Base-by-base conservation (phyloP, 2,113 vertebrate genomes). In the Chlorodrepanis virens region DNA sequence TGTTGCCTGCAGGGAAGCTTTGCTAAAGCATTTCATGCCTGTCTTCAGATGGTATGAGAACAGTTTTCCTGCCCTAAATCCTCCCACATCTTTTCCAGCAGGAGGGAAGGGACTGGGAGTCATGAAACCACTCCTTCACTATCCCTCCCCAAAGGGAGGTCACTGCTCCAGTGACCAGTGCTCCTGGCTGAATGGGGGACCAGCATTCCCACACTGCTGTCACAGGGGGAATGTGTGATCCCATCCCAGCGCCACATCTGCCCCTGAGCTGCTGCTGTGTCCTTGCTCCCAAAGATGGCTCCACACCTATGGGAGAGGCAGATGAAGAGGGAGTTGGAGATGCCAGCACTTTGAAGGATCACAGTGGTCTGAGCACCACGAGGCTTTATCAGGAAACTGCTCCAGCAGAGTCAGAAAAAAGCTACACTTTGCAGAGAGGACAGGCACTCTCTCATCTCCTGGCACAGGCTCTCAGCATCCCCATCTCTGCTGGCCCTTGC, bases 21-120 rank as follows among this genome's bases (percentile, higher is more conserved):
- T 95, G 76, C 83, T 89, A 89, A 75, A 93, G 72, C 45, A 92
- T 89, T 94, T 93, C 92, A 92, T 92, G 92, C 90, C 49, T 88
- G 92, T 75, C 83, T 86, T 94, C 83, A 82, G 86, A 84, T 50
- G 50, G 65, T 42, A 75, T 45, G 22, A 86, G 65, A 87, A 75
- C 57, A 84, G 77, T 61, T 92, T 86, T 75, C 72, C 69, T 94
- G 88, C 69, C 79, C 92, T 93, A 93, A 96, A 86, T 96, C 65
- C 79, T 93, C 49, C 44, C 21, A n/a, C 68, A 15, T 52, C 44
- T 40, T 90, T 86, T 82, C 49, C 57, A 39, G 53, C 14, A 35
- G 52, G n/a, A 88, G 60, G 22, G 33, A 61, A 75, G 61, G 49
- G 28, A 54, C 7, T 0, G 1, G 42, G 45, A 49, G 27, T 19